phyloP scores from a whole-genome alignment of 2,888 invertebrate genomes.

The Ectemnius continuus region DNA sequence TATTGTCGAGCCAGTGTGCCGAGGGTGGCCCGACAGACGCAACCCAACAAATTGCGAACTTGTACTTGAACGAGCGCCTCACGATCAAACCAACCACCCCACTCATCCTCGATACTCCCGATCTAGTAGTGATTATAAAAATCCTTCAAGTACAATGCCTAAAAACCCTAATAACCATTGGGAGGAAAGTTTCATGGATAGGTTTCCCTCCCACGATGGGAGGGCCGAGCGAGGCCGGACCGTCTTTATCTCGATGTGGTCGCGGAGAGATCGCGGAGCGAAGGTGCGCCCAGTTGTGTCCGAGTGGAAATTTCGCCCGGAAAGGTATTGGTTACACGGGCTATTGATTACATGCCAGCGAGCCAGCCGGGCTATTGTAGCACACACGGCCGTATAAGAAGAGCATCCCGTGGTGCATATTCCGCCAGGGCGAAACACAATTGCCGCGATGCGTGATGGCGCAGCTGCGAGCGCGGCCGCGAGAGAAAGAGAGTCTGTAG shows the following conservation, averaged over 20 bases:
- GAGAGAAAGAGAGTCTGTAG: background rate
- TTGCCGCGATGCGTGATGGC: constrained; percentile 21
- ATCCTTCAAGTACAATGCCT: too few species aligned
- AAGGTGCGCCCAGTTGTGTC: background rate
- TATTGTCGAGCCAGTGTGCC: constrained; percentile 8
- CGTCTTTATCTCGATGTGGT: background rate
- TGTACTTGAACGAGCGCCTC: constrained; percentile 31
- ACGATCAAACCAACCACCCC: too few species aligned
- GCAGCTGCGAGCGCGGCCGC: constrained; percentile 36
- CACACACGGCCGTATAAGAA: background rate
- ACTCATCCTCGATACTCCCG: too few species aligned
- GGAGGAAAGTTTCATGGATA: background rate
- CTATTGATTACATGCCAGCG: constrained; percentile 1
- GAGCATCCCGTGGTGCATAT: constrained; percentile 1
- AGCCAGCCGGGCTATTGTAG: constrained; percentile 1
- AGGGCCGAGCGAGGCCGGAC: background rate
- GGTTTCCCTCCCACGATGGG: background rate
- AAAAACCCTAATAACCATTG: too few species aligned
- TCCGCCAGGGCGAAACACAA: constrained; percentile 23
- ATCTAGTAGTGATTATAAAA: too few species aligned
- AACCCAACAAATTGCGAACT: constrained; percentile 30
- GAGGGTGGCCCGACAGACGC: constrained; percentile 5
- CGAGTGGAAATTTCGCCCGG: constrained; percentile 1
- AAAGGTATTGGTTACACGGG: constrained; percentile 4
- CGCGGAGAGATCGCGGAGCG: constrained; percentile 14